Percentiles rank a stretch among this genome's conserved stretches.
These are phyloP conservation scores for Chondrilla cf. caribensis DNA, from an alignment of 37 sponge, comb jelly and placozoan species.

Conservation along the genomic window DNA sequence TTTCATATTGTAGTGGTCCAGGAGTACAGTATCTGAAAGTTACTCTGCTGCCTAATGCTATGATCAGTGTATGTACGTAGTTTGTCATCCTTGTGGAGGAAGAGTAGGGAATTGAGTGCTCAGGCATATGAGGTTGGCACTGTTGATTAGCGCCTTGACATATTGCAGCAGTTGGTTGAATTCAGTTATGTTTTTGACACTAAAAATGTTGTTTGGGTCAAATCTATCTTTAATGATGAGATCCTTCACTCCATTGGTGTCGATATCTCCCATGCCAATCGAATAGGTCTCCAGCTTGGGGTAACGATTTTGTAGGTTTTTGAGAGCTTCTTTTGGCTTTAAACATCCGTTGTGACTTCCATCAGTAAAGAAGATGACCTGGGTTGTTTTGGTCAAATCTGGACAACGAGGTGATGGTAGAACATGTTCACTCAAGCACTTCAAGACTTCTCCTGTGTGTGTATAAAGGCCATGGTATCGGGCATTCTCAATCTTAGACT, in stretches of 20 bases:
- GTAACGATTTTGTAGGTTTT: background rate
- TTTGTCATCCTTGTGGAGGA: too few relatives aligned
- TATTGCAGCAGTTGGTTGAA: background rate
- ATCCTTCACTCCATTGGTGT: background rate
- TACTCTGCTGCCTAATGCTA: too few relatives aligned
- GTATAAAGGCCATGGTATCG: background rate
- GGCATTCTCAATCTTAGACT: background rate
- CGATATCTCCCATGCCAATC: background rate
- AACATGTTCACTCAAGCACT: background rate
- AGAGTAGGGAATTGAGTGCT: too few relatives aligned
- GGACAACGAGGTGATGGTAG: slow-evolving; percentile 2
- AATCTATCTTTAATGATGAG: background rate
- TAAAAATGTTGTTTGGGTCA: background rate
- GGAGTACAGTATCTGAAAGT: too few relatives aligned
- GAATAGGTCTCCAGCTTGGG: background rate
- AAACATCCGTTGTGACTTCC: background rate
- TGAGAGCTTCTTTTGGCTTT: background rate
- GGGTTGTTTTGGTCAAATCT: background rate
- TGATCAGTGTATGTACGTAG: too few relatives aligned
- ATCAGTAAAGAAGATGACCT: background rate
- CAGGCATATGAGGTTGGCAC: background rate
- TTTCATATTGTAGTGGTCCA: too few relatives aligned
- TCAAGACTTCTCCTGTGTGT: background rate
- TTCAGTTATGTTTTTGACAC: background rate
- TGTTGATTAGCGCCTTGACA: background rate